Conservation (phyloP, 2,797 vertebrate species). For the Megalops cyprinoides region DNA sequence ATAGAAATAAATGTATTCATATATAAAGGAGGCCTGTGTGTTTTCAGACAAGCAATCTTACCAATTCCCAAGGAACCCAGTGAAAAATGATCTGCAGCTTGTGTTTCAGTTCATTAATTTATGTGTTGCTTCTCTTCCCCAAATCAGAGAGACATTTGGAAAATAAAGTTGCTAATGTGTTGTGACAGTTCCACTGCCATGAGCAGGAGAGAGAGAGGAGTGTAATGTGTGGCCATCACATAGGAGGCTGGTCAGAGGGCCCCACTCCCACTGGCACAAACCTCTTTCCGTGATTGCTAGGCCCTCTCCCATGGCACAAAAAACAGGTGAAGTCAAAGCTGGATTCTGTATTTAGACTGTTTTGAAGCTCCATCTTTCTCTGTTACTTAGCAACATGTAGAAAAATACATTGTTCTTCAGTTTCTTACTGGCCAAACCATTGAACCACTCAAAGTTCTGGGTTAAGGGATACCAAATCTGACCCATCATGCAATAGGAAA, state of each 20-base stretch:
- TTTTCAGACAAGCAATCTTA: slow-evolving; percentile 20
- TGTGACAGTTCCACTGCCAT: slow-evolving; percentile 32
- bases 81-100: slow-evolving; percentile 5
- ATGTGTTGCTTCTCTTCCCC: slow-evolving; percentile 37
- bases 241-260: slow-evolving; percentile 25
- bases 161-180: slow-evolving; percentile 29
- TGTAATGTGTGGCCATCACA: slow-evolving; percentile 11
- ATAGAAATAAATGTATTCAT: slow-evolving; percentile 39
- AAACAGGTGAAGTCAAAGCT: slow-evolving; percentile 30
- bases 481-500: not conserved
- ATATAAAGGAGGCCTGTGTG: slow-evolving; percentile 30
- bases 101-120: slow-evolving; percentile 43
- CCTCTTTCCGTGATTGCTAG: not conserved
- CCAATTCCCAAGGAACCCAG: slow-evolving; percentile 2
- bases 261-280: not conserved
- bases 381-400: slow-evolving; percentile 54
- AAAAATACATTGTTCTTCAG: slow-evolving; percentile 37
- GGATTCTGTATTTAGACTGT: slow-evolving; percentile 32
- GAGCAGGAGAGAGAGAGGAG: slow-evolving; percentile 4
- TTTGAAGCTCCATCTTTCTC: slow-evolving; percentile 36
- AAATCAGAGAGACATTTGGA: not conserved
- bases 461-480: slow-evolving; percentile 20
- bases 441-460: slow-evolving; percentile 35
- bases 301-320: not conserved
- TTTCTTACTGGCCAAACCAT: slow-evolving; percentile 31